Conservation (phyloP, 2,797 vertebrate genomes). For the Loriculus beryllinus region DNA sequence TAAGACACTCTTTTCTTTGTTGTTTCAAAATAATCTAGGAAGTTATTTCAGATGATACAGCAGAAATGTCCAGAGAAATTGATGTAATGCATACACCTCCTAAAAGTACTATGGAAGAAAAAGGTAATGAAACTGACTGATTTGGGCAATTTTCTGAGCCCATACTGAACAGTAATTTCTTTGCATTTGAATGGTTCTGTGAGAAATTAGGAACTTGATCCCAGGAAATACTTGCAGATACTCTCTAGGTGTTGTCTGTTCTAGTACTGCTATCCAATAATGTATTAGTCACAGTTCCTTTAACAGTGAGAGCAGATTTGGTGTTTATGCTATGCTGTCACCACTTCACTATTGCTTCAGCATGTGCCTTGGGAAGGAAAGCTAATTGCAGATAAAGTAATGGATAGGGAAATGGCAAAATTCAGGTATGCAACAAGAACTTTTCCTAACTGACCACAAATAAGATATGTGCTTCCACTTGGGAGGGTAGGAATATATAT, state of each 20-base stretch:
- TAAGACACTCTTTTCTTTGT: neutral
- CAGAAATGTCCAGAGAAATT: constrained; percentile 20
- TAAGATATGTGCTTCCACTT: neutral
- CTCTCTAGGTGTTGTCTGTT: neutral
- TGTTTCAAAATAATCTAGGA: constrained; percentile 59
- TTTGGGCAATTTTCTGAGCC: neutral
- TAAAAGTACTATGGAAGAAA: constrained; percentile 30
- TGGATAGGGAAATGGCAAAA: neutral
- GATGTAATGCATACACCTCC: neutral
- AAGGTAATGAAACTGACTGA: constrained; percentile 49
- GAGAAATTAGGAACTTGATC: neutral
- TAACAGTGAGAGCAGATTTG: neutral
- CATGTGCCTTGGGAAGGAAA: neutral
- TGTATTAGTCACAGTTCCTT: neutral
- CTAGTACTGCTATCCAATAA: neutral
- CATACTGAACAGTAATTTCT: neutral
- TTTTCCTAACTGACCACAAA: neutral
- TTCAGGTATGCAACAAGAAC: neutral
- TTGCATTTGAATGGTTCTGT: neutral
- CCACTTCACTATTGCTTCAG: neutral
- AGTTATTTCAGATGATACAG: constrained; percentile 2
- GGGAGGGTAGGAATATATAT: neutral
- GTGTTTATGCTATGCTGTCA: neutral
- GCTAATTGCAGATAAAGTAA: neutral
- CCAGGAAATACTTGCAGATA: neutral